phyloP scores from a whole-genome alignment of 2,113 vertebrate genomes.

The Trachemys scripta region DNA sequence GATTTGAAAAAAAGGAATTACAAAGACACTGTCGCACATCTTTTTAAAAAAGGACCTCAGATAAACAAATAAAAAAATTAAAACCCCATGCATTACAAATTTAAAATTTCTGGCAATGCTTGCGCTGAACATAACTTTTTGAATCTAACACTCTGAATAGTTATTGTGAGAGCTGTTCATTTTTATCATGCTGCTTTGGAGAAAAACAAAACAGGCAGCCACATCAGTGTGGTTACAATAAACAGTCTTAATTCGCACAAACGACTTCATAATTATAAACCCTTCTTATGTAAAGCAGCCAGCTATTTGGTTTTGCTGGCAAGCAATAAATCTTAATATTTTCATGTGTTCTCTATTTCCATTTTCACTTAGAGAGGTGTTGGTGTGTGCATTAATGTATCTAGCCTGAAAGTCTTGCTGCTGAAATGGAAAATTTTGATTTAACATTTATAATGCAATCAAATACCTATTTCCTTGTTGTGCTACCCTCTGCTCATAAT shows the following conservation, averaged over 20 bases:
- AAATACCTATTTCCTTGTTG: background rate
- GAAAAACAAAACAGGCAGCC: slow-evolving; percentile 22
- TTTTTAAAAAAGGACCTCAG: background rate
- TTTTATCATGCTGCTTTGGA: slow-evolving; percentile 29
- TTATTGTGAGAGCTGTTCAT: background rate
- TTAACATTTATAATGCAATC: slow-evolving; percentile 30
- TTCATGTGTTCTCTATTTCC: background rate
- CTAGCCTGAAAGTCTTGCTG: slow-evolving; percentile 12
- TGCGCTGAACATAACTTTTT: background rate
- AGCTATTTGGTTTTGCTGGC: slow-evolving; percentile 9
- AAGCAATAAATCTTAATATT: slow-evolving; percentile 14
- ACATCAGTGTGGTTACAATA: slow-evolving; percentile 4
- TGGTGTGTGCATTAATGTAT: background rate
- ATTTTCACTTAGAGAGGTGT: background rate
- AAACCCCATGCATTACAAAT: background rate
- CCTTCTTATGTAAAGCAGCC: slow-evolving; percentile 46
- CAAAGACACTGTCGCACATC: slow-evolving; percentile 17
- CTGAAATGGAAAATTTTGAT: slow-evolving; percentile 46
- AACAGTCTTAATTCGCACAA: slow-evolving; percentile 28
- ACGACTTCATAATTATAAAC: slow-evolving; percentile 51
- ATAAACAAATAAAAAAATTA: background rate
- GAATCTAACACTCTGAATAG: background rate
- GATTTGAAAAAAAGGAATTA: slow-evolving; percentile 61
- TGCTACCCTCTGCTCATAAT: background rate
- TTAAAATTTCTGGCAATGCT: background rate